Percentiles rank a stretch among this genome's conserved stretches.
Conservation (phyloP, 2,113 vertebrate species). For the Butastur rufipennis region DNA sequence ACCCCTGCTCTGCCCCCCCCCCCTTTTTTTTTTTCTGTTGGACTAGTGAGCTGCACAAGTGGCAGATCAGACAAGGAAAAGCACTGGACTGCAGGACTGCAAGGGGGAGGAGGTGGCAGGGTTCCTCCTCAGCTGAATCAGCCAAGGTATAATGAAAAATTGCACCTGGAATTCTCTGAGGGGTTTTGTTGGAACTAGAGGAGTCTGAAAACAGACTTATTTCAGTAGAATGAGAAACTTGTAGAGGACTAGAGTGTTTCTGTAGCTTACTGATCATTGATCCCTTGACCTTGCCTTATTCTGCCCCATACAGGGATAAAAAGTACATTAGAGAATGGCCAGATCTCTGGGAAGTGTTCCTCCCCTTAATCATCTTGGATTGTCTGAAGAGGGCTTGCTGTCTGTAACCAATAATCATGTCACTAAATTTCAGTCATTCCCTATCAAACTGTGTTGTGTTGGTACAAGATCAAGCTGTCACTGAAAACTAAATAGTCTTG, state of each 20-base stretch:
- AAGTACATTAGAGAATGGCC: neutral
- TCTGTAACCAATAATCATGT: neutral
- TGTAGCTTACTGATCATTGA: neutral
- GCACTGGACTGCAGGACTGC: neutral
- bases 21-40: neutral
- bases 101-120: neutral
- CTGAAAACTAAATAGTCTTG: neutral
- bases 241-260: neutral
- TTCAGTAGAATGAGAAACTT: neutral
- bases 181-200: neutral
- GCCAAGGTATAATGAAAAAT: neutral
- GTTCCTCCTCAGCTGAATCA: neutral
- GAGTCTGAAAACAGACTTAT: neutral
- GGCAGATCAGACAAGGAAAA: neutral
- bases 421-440: neutral
- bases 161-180: neutral
- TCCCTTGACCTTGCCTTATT: neutral
- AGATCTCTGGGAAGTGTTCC: neutral
- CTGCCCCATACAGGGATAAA: neutral
- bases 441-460: neutral
- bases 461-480: neutral
- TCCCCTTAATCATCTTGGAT: neutral
- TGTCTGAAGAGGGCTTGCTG: neutral
- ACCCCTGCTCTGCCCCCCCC: accelerated
- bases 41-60: neutral